Base-by-base conservation (phyloP, 2,888 invertebrate species). In the Torymus tubicola region DNA sequence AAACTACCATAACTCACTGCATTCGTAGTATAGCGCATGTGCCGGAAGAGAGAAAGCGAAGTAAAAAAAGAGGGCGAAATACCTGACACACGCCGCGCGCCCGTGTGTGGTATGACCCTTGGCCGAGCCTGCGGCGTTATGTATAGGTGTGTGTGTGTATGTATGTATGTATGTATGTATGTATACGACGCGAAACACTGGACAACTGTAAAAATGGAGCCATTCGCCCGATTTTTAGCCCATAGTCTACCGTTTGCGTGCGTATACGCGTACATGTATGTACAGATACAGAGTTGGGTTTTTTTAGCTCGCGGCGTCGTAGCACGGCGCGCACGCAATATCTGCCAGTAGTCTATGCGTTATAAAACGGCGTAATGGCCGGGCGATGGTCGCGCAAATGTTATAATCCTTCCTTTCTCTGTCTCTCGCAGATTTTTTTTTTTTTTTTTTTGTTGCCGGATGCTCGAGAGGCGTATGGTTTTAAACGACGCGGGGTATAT, bases 301-400 rank as follows among this genome's bases (percentile, higher is more conserved):
- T 67, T 52, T 24, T 5, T 50, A 3, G 50, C 42, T 12, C 58
- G 72, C 31, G 53, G 2, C 31, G 21, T 52, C 21, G 4, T 21
- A n/a, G 5, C 42, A 24, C 18, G 31, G 21, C 21, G 16, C 10
- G 61, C 13, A 50, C 61, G 72, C 74, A 79, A 74, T 74, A 79
- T 79, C 69, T 64, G 63, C 75, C 61, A 69, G 80, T 58, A 69
- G 80, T 58, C 64, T 24, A 50, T 57, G 81, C 64, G 73, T 81
- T 70, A 81, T 78, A 78, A 81, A 78, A 81, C 18, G 68, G 50
- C 31, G 52, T 77, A 69, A 73, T 76, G 70, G 73, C 21, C 31
- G 61, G 21, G 57, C 31, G 68, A 52, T 52, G 60, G 60, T 16
- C 65, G n/a, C 24, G 67, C 68, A 61, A 77, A 69, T 60, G 42